Percentiles rank a stretch among this genome's conserved stretches.
Evolutionary conservation across 2,113 vertebrate species (phyloP).

Genomic region (Etia nguti): DNA sequence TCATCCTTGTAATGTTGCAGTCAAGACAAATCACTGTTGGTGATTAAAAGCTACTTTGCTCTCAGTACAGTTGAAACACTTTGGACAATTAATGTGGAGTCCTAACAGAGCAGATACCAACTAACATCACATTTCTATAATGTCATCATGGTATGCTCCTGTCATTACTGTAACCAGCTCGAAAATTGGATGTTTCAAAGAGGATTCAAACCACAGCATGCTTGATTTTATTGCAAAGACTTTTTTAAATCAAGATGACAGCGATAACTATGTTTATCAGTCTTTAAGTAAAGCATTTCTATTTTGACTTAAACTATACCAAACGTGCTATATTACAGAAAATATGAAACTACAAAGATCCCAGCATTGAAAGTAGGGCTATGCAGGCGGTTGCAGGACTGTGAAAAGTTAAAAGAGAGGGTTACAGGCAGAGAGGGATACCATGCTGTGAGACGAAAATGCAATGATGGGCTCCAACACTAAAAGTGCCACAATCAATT

Average conservation of each 20-base stretch:
- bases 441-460: neutral
- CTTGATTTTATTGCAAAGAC: neutral
- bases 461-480: neutral
- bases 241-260: neutral
- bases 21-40: constrained; percentile 93
- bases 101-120: constrained; percentile 74
- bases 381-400: neutral
- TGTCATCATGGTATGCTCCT: constrained; percentile 72
- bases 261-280: neutral
- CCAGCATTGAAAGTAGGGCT: neutral
- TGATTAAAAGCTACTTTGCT: constrained; percentile 99
- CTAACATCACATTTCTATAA: constrained; percentile 71
- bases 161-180: neutral
- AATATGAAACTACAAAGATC: neutral
- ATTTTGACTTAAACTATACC: neutral
- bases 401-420: neutral
- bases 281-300: neutral
- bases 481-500: neutral
- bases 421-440: neutral
- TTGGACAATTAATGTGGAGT: constrained; percentile 97
- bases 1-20: constrained; percentile 95
- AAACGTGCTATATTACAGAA: neutral
- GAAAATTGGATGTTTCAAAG: neutral
- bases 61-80: constrained; percentile 93
- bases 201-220: neutral